Evolutionary conservation across 1,140 invertebrate genomes (phyloP).

Genomic region (Alviniconcha marisindica): DNA sequence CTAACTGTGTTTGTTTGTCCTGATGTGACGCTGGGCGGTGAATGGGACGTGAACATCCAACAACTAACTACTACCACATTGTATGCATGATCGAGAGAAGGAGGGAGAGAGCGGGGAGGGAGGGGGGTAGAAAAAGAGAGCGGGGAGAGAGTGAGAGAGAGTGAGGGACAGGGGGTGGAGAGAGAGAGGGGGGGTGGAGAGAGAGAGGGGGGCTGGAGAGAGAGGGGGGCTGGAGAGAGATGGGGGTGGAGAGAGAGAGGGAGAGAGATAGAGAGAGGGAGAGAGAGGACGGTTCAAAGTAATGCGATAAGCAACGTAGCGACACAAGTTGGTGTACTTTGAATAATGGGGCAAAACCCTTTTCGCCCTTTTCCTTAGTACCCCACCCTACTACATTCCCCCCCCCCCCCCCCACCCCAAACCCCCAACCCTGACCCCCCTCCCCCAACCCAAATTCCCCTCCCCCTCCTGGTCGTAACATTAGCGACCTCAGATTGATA

Average conservation of each 20-base stretch:
- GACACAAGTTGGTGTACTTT: conserved; percentile 23
- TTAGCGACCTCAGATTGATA: conserved; percentile 32
- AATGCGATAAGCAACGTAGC: conserved; percentile 30
- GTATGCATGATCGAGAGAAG: neutral
- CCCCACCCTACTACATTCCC: neutral
- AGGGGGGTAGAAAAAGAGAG: neutral
- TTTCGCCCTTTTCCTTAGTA: neutral
- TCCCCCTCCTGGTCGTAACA: neutral
- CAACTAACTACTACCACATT: neutral
- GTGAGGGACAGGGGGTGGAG: neutral
- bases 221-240: neutral
- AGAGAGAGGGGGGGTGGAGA: neutral
- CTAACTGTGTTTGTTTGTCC: neutral
- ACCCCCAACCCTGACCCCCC: neutral
- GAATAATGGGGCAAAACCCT: conserved; percentile 29
- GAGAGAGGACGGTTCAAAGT: conserved; percentile 5
- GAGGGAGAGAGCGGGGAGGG: neutral
- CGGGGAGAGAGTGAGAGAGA: neutral
- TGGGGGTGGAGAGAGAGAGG: too few species aligned
- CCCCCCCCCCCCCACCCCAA: conserved; percentile 40
- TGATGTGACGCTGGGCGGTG: neutral
- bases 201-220: neutral
- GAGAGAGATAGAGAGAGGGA: neutral
- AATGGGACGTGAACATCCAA: neutral
- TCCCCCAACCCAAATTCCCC: neutral